Conservation (phyloP, 2,888 invertebrate genomes). For the Chrysotoxum bicinctum region DNA sequence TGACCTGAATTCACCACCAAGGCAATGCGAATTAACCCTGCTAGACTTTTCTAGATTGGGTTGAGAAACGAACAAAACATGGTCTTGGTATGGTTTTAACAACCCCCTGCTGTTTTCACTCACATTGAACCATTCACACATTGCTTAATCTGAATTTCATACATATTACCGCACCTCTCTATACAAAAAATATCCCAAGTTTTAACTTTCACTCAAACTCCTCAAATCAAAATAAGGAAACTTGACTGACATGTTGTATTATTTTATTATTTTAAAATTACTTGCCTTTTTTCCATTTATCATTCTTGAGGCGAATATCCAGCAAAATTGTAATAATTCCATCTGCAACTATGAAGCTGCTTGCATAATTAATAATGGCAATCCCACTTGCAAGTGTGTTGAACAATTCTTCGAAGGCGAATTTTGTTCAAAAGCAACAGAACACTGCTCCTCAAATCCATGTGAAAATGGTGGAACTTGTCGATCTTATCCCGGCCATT, state of each 20-base stretch:
- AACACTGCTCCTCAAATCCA: conserved; percentile 71
- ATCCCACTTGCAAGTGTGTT: conserved; percentile 71
- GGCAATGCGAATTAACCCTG: too few relatives aligned
- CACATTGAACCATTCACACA: too few relatives aligned
- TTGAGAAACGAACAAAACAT: too few relatives aligned
- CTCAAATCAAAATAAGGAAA: background rate
- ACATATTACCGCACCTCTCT: too few relatives aligned
- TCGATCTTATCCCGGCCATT: conserved; percentile 66
- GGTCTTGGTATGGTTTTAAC: too few relatives aligned
- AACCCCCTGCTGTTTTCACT: too few relatives aligned
- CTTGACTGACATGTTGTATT: conserved; percentile 23
- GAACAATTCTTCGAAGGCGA: conserved; percentile 67
- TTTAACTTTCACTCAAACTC: background rate
- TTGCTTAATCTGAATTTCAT: too few relatives aligned
- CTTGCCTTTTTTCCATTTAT: background rate
- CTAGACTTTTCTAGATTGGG: too few relatives aligned
- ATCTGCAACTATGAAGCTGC: conserved; percentile 73
- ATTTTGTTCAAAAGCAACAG: conserved; percentile 52
- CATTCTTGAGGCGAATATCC: too few relatives aligned
- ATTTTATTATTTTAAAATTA: background rate
- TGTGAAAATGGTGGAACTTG: conserved; percentile 74
- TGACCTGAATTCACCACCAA: too few relatives aligned
- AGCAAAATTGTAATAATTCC: conserved; percentile 51
- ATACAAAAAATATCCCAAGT: too few relatives aligned
- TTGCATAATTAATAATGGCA: conserved; percentile 46